Conservation (phyloP, 2,797 vertebrate species). For the Acanthornis magna region DNA sequence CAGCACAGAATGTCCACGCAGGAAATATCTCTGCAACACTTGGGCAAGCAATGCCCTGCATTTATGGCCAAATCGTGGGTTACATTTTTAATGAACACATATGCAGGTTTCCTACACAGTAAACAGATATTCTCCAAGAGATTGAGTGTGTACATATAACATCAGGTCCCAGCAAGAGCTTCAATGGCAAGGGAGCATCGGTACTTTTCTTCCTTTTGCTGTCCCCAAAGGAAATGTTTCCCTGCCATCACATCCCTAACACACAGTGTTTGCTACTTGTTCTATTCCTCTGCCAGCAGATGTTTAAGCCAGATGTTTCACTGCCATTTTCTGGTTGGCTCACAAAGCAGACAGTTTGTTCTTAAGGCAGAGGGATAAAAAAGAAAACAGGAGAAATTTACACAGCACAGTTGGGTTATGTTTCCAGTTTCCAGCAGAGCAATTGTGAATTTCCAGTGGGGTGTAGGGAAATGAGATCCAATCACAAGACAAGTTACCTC, state of each 20-base stretch:
- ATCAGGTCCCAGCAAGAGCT: neutral
- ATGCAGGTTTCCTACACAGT: neutral
- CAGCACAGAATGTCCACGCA: neutral
- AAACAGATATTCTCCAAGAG: neutral
- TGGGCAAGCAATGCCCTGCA: neutral
- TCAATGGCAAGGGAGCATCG: neutral
- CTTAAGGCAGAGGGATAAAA: neutral
- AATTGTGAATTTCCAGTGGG: neutral
- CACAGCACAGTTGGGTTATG: neutral
- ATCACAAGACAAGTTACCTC: neutral
- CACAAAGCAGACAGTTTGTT: neutral
- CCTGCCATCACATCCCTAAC: neutral
- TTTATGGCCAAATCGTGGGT: neutral
- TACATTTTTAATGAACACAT: neutral
- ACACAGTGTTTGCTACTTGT: slow-evolving; percentile 1
- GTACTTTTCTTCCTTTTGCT: neutral
- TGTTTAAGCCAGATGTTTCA: slow-evolving; percentile 62
- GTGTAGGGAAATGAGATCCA: neutral
- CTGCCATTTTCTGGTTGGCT: slow-evolving; percentile 6
- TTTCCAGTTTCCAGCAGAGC: neutral
- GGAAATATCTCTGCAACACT: neutral
- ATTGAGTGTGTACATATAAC: neutral
- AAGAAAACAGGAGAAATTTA: neutral
- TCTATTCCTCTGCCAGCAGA: slow-evolving; percentile 25
- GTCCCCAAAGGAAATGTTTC: neutral